A percentile compares a stretch with the other conserved stretches of the same genome.
Conservation (phyloP, 2,797 vertebrate species). For the Rhabdophis nuchalis region DNA sequence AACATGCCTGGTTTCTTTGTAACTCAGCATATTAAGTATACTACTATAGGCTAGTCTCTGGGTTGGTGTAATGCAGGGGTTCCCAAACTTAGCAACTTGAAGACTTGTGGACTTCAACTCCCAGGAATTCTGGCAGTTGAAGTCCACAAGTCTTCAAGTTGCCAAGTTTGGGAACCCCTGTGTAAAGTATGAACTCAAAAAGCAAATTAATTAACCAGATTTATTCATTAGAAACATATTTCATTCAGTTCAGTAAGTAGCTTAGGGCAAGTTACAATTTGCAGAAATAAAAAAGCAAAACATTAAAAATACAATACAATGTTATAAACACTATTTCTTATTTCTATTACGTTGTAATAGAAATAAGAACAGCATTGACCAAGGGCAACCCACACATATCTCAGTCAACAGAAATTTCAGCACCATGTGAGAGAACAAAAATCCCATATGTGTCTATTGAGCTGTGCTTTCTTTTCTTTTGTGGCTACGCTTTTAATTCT, state of each 20-base stretch:
- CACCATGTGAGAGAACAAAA: neutral
- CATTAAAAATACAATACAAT: neutral
- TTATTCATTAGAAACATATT: neutral
- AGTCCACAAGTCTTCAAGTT: no score
- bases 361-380: neutral
- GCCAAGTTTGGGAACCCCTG: no score
- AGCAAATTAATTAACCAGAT: neutral
- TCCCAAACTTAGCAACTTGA: no score
- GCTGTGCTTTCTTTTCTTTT: neutral
- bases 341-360: neutral
- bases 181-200: neutral
- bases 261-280: neutral
- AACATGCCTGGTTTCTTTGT: neutral
- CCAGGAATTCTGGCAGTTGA: no score
- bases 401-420: neutral
- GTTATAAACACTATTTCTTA: neutral
- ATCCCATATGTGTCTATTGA: neutral
- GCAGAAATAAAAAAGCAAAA: neutral
- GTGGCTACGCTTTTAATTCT: neutral
- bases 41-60: neutral
- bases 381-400: neutral
- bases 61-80: neutral
- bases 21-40: constrained; percentile 8
- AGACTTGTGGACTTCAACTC: no score
- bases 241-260: neutral